Percentiles rank a stretch among this genome's conserved stretches.
These are phyloP conservation scores for Leucosticte australis DNA, from an alignment of 2,113 vertebrate species.

Conservation along the genomic window DNA sequence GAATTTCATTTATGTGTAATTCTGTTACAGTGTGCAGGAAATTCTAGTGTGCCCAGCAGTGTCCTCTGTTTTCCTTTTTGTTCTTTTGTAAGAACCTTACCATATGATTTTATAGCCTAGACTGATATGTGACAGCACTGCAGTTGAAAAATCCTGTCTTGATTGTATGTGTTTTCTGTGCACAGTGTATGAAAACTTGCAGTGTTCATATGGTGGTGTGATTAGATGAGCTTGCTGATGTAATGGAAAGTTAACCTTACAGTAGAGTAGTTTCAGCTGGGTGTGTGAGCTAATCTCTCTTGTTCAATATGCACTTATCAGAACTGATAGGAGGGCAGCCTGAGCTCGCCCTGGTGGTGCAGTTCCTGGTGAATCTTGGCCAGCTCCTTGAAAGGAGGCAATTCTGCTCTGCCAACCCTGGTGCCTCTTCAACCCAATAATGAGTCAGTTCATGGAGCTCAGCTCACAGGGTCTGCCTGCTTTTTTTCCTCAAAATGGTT, in stretches of 20 bases:
- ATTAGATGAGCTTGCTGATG: not conserved
- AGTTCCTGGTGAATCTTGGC: not conserved
- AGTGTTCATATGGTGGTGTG: not conserved
- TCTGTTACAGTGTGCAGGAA: not conserved
- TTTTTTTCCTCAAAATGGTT: not conserved
- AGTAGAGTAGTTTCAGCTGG: not conserved
- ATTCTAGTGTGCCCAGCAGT: not conserved
- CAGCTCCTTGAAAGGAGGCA: not conserved
- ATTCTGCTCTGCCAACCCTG: not conserved
- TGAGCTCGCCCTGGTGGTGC: rapidly evolving
- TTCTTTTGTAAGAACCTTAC: not conserved
- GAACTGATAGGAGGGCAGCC: not conserved
- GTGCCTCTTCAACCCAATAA: not conserved
- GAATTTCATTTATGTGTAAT: not conserved
- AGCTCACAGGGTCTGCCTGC: not conserved
- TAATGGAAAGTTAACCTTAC: not conserved
- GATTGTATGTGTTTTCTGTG: not conserved
- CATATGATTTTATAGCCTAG: rapidly evolving
- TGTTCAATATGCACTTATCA: not conserved
- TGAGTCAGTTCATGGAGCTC: not conserved
- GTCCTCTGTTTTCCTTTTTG: not conserved
- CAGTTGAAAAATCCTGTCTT: not conserved
- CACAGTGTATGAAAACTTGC: not conserved
- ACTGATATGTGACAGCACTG: not conserved
- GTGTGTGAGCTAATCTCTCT: not conserved